Percentiles rank a stretch among this genome's conserved stretches.
Evolutionary conservation across 2,888 invertebrate species (phyloP).

Genomic region (Theretra japonica): DNA sequence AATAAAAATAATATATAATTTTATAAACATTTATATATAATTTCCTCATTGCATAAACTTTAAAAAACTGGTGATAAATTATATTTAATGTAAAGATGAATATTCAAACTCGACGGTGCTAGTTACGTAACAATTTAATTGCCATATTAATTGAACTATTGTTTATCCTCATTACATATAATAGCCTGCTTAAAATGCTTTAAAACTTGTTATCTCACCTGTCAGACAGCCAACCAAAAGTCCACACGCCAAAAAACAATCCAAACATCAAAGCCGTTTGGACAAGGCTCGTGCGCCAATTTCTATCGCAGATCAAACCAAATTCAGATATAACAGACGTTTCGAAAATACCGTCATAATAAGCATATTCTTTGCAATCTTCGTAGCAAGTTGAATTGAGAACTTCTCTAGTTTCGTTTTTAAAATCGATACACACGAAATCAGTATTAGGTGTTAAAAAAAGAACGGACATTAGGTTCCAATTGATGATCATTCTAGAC

Average conservation of each 20-base stretch:
- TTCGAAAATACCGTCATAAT: slow-evolving; percentile 50
- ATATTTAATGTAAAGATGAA: too few species aligned
- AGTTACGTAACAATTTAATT: neutral
- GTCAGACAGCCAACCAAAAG: slow-evolving; percentile 68
- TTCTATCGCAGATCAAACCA: slow-evolving; percentile 57
- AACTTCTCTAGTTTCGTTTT: slow-evolving; percentile 43
- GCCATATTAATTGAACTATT: neutral
- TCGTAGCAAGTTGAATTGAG: slow-evolving; percentile 59
- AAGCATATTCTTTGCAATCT: slow-evolving; percentile 56
- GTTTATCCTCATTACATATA: neutral
- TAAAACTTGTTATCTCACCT: slow-evolving; percentile 51
- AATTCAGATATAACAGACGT: slow-evolving; percentile 57
- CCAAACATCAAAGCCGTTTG: slow-evolving; percentile 65
- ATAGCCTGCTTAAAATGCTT: slow-evolving; percentile 4
- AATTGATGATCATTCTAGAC: slow-evolving; percentile 52
- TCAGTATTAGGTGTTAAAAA: slow-evolving; percentile 60
- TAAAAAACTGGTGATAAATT: too few species aligned
- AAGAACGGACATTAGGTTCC: slow-evolving; percentile 55
- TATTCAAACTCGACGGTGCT: too few species aligned
- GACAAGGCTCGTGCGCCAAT: slow-evolving; percentile 62
- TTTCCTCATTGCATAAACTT: too few species aligned
- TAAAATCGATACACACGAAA: slow-evolving; percentile 54
- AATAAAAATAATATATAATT: neutral
- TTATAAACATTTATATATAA: too few species aligned
- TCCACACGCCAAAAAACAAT: slow-evolving; percentile 53